Conservation (phyloP, 2,113 vertebrate genomes). For the Brachyistius frenatus region DNA sequence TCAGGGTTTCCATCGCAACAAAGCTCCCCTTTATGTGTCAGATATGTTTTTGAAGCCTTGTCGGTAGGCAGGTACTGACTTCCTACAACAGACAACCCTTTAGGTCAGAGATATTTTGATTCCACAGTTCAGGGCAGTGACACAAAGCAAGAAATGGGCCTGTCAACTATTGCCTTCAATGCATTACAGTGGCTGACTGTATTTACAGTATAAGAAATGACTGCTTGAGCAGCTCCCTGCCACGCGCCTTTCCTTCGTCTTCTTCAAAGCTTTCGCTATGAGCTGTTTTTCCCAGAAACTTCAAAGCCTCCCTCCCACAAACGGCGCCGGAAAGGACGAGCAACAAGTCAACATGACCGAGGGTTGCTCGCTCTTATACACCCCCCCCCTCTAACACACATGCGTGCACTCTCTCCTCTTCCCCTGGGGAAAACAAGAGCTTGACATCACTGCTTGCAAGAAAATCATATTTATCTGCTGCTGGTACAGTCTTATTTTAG, state of each 20-base stretch:
- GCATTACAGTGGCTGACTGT: constrained; percentile 40
- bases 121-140: background rate
- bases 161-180: constrained; percentile 11
- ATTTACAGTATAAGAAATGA: constrained; percentile 65
- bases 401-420: background rate
- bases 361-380: constrained; percentile 55
- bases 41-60: background rate
- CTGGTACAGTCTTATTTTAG: constrained; percentile 45
- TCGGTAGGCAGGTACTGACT: constrained; percentile 4
- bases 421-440: constrained; percentile 34
- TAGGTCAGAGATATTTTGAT: constrained; percentile 15
- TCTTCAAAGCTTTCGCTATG: constrained; percentile 73
- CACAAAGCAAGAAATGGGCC: constrained; percentile 4
- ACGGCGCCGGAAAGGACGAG: constrained; percentile 40
- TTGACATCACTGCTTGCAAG: constrained; percentile 44
- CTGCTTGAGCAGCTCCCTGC: constrained; percentile 47
- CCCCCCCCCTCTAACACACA: constrained; percentile 4
- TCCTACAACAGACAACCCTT: background rate
- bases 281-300: constrained; percentile 67
- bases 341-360: constrained; percentile 74
- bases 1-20: constrained; percentile 4
- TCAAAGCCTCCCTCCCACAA: constrained; percentile 76
- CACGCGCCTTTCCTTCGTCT: constrained; percentile 53
- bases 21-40: background rate
- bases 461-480: constrained; percentile 40